Evolutionary conservation across 2,113 vertebrate genomes (phyloP).

Genomic region (Python bivittatus): DNA sequence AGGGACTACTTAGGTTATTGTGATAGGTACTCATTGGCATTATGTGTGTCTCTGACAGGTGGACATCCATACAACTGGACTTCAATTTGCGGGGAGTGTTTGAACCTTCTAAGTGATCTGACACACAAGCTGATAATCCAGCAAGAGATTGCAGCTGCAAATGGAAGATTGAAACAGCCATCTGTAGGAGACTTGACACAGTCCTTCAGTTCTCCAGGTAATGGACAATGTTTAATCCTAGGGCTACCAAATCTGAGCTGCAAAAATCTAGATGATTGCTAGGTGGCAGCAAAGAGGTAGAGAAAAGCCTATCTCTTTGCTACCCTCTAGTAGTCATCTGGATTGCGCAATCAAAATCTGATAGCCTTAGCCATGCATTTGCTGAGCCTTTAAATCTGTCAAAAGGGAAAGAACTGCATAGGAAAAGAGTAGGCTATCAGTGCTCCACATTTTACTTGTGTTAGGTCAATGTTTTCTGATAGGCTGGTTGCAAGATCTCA

Average conservation of each 20-base stretch:
- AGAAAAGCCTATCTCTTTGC: neutral
- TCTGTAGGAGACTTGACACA: constrained; percentile 71
- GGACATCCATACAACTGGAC: constrained; percentile 96
- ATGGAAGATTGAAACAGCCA: constrained; percentile 82
- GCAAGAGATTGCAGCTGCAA: constrained; percentile 89
- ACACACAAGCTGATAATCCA: constrained; percentile 85
- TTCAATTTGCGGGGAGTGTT: constrained; percentile 88
- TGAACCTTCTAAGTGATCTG: constrained; percentile 85
- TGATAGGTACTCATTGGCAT: neutral
- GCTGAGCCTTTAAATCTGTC: neutral
- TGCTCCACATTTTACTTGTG: neutral
- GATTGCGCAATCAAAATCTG: neutral
- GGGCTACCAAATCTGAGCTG: neutral
- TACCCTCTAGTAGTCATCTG: neutral
- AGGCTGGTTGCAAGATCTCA: too few species aligned
- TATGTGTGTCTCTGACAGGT: constrained; percentile 71
- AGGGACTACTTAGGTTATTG: neutral
- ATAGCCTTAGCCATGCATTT: neutral
- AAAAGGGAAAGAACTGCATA: neutral
- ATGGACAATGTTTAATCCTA: neutral
- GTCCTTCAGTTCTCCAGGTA: constrained; percentile 64
- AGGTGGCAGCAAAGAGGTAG: neutral
- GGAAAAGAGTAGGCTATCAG: neutral
- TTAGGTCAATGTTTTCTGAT: neutral
- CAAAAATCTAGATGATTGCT: neutral